phyloP scores from a whole-genome alignment of 2,888 invertebrate species.

The Agonopterix alstromeriana region DNA sequence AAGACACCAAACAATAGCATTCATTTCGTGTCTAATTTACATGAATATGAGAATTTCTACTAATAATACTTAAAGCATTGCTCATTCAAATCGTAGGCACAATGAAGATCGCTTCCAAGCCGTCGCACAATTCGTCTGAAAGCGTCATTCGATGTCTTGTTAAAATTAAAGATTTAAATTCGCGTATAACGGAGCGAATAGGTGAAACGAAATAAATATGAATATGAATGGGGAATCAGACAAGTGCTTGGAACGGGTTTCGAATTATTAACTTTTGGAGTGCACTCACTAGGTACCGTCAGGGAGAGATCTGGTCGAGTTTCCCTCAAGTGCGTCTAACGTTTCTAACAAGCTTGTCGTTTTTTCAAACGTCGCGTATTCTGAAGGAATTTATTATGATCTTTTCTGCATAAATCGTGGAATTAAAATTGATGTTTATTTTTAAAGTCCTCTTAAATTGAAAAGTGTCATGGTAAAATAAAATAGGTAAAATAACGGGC shows the following conservation, averaged over 20 bases:
- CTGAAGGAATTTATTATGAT: background rate
- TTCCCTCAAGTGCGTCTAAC: constrained; percentile 42
- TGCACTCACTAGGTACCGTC: constrained; percentile 47
- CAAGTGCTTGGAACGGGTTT: constrained; percentile 55
- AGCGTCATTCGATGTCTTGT: constrained; percentile 39
- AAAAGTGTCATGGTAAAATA: too few species aligned
- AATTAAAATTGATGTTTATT: too few species aligned
- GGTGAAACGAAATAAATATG: constrained; percentile 75
- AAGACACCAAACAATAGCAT: constrained; percentile 49
- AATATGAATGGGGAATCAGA: constrained; percentile 74
- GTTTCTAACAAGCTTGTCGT: constrained; percentile 40
- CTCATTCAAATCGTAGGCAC: constrained; percentile 45
- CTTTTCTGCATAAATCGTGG: too few species aligned
- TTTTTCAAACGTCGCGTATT: constrained; percentile 27
- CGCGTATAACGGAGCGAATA: constrained; percentile 55
- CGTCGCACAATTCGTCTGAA: constrained; percentile 48
- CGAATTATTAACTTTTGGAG: constrained; percentile 73
- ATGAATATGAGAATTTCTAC: constrained; percentile 67
- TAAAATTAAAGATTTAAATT: constrained; percentile 70
- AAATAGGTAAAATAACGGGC: too few species aligned
- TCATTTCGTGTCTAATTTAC: constrained; percentile 53
- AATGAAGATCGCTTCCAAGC: constrained; percentile 60
- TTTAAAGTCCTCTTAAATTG: too few species aligned
- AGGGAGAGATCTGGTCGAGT: constrained; percentile 10
- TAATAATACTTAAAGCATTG: constrained; percentile 42